Evolutionary conservation across 2,797 vertebrate genomes (phyloP), one percentile per base, ranked within the genome.

Genomic region (Fringilla coelebs): DNA sequence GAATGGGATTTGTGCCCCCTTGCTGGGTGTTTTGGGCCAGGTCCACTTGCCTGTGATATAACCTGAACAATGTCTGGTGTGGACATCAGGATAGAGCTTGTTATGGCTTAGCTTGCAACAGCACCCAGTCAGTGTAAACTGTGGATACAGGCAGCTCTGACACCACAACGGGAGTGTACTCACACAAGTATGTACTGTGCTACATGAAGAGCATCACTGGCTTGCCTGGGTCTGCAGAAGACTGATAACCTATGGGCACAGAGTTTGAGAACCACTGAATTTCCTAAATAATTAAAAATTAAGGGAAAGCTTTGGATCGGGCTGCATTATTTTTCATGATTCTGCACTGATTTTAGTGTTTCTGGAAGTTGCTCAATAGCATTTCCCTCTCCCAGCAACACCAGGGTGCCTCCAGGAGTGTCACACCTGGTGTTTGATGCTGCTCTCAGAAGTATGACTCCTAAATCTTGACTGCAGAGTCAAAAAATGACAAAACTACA

Each of bases 151-250:
- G 41, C 2, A 19, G n/a, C 34, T 78, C 67, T 61, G 46, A 45
- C 57, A n/a, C 18, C 29, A 38, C 0, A 0, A 32, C 0, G 0
- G 31, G 45, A 43, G 24, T 25, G 45, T n/a, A 2, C 51, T 40
- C 19, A 43, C 20, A 43, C 32, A 40, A 24, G 5, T 7, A 11
- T 6, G 41, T 21, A 19, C 19, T 11, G 61, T 26, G 14, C 31
- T 11, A 8, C 38, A 12, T 45, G 52, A 29, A 67, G 84, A 54
- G 26, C 29, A 58, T 24, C 4, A 1, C 34, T 52, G 70, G 43
- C 34, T 31, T 40, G 36, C 17, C 51, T 32, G 57, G 31, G 17
- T 81, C 86, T 88, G 70, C 66, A 62, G 78, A 24, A 73, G n/a
- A n/a, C 26, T 1, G 0, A 11, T 62, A 40, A 62, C 32, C 38